These are phyloP conservation scores for Sweltsa coloradensis DNA, from an alignment of 1,140 invertebrate species.

Conservation along the genomic window DNA sequence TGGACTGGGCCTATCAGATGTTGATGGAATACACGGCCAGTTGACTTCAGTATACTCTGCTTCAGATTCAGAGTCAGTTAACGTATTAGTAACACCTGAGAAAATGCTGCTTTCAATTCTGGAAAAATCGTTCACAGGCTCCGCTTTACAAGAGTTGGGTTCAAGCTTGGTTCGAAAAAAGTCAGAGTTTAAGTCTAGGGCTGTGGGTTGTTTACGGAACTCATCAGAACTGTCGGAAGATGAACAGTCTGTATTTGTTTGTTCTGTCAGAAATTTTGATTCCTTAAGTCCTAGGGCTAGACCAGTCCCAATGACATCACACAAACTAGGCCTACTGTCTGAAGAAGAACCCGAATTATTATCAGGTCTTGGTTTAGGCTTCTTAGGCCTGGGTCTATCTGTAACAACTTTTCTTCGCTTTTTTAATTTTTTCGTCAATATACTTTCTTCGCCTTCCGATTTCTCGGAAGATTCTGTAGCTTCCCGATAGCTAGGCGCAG, in stretches of 20 bases:
- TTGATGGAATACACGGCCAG: background rate
- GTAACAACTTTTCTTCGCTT: background rate
- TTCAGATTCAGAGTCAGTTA: constrained; percentile 26
- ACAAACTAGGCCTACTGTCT: too few relatives aligned
- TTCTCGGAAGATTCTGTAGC: too few relatives aligned
- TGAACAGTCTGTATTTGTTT: too few relatives aligned
- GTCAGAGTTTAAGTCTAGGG: constrained; percentile 6
- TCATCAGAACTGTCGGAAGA: constrained; percentile 8
- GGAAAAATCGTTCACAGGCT: constrained; percentile 19
- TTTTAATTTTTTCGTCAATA: background rate
- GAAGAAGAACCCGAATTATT: background rate
- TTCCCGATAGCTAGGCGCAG: too few relatives aligned
- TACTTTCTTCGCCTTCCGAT: too few relatives aligned
- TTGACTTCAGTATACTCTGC: constrained; percentile 14
- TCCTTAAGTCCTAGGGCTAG: too few relatives aligned
- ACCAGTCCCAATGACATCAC: too few relatives aligned
- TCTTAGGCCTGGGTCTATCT: background rate
- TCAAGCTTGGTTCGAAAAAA: constrained; percentile 5
- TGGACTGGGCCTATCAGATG: background rate
- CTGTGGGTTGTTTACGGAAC: background rate
- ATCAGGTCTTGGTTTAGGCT: background rate
- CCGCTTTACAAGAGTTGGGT: constrained; percentile 6
- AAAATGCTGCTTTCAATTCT: constrained; percentile 26
- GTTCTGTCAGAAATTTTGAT: too few relatives aligned
- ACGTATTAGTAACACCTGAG: constrained; percentile 11